These are phyloP conservation scores for Mallotus villosus DNA, from an alignment of 2,797 vertebrate species.

Conservation along the genomic window DNA sequence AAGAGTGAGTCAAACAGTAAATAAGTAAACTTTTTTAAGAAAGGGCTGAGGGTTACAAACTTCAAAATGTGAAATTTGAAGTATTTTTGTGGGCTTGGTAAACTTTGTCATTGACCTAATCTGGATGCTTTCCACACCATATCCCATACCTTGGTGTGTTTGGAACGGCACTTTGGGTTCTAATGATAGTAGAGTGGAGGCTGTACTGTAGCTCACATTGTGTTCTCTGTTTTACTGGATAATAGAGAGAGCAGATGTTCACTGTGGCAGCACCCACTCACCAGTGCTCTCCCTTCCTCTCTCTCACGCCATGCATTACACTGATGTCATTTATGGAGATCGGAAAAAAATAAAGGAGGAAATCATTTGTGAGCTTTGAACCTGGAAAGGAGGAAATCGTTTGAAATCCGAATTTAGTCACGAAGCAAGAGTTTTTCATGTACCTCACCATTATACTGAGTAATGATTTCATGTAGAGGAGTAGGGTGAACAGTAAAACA, in stretches of 20 bases:
- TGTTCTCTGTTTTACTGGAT: slow-evolving; percentile 44
- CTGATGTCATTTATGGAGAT: neutral
- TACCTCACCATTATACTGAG: neutral
- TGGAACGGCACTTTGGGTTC: slow-evolving; percentile 5
- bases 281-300: slow-evolving; percentile 43
- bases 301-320: slow-evolving; percentile 40
- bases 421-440: neutral
- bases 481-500: too few species aligned
- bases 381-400: slow-evolving; percentile 27
- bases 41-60: slow-evolving; percentile 39
- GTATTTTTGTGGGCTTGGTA: slow-evolving; percentile 54
- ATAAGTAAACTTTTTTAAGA: slow-evolving; percentile 61
- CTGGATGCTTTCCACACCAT: slow-evolving; percentile 29
- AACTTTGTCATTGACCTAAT: slow-evolving; percentile 41
- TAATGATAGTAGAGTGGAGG: neutral
- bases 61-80: slow-evolving; percentile 64
- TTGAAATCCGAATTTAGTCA: neutral
- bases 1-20: slow-evolving; percentile 54
- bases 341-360: neutral
- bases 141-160: neutral
- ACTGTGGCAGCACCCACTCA: slow-evolving; percentile 41
- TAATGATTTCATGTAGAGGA: neutral
- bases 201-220: slow-evolving; percentile 43
- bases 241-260: slow-evolving; percentile 68
- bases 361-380: neutral